These are phyloP conservation scores for Nycticebus coucang DNA, from an alignment of 2,113 vertebrate species.

Conservation along the genomic window DNA sequence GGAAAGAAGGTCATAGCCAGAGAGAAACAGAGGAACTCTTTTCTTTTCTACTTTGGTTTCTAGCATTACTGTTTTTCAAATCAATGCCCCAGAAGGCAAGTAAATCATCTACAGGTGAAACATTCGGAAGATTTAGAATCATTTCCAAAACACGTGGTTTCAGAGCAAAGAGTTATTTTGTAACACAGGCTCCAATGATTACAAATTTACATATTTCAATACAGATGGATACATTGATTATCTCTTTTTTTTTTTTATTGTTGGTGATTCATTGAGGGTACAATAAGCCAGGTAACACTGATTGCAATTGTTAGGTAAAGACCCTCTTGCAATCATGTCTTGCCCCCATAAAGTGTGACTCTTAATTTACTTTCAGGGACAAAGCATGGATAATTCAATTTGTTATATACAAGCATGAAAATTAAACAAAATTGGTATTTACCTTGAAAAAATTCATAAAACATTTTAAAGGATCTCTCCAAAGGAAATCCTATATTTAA, in stretches of 20 bases:
- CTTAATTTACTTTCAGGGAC: slow-evolving; percentile 20
- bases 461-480: slow-evolving; percentile 48
- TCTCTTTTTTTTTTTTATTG: too few relatives aligned
- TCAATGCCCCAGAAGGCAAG: neutral
- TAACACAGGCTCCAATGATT: slow-evolving; percentile 1
- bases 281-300: too few relatives aligned
- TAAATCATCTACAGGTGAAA: neutral
- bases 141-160: neutral
- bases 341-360: too few relatives aligned
- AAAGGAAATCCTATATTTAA: slow-evolving; percentile 24
- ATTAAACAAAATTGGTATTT: slow-evolving; percentile 62
- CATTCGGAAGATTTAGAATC: neutral
- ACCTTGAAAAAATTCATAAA: slow-evolving; percentile 57
- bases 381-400: slow-evolving; percentile 33
- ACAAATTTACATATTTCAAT: slow-evolving; percentile 44
- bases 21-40: neutral
- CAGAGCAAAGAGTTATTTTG: neutral
- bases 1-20: neutral
- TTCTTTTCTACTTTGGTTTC: neutral
- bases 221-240: slow-evolving; percentile 38
- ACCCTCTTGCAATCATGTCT: too few relatives aligned
- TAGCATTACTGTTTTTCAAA: neutral
- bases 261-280: too few relatives aligned
- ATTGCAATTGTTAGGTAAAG: too few relatives aligned
- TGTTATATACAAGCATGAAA: slow-evolving; percentile 52